These are phyloP conservation scores for Ceratothoa steindachneri DNA, from an alignment of 2,888 invertebrate species.

Conservation along the genomic window DNA sequence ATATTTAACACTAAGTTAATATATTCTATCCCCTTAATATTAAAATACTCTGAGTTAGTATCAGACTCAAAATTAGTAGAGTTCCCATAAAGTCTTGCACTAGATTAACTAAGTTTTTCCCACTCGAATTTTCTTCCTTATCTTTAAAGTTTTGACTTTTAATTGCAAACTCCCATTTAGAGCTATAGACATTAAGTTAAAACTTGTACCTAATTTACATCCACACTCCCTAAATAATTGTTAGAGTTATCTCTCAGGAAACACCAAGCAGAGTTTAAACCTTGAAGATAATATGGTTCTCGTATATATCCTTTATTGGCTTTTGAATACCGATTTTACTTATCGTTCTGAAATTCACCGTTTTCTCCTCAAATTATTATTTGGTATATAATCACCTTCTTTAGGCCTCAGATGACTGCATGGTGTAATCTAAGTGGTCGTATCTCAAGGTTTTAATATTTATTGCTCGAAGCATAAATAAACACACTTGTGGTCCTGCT, in stretches of 20 bases:
- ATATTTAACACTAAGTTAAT: no score
- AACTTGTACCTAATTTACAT: no score
- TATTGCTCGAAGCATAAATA: neutral
- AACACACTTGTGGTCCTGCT: neutral
- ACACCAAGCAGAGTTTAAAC: neutral
- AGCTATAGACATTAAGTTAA: no score
- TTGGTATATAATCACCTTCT: neutral
- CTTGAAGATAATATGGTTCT: neutral
- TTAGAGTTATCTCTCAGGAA: neutral
- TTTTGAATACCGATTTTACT: neutral
- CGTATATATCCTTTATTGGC: neutral
- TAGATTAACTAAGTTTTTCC: neutral
- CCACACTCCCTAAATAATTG: neutral
- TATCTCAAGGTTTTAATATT: neutral
- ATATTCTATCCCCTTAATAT: no score
- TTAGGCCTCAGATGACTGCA: neutral
- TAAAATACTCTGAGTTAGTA: no score
- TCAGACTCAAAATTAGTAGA: neutral
- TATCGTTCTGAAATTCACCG: neutral
- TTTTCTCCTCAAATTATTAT: neutral
- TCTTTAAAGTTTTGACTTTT: neutral
- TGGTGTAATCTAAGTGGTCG: neutral
- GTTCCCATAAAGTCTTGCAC: neutral
- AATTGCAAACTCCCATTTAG: neutral
- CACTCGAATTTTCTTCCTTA: neutral